Evolutionary conservation across 2,113 vertebrate species (phyloP).

Genomic region (Marmota monax): DNA sequence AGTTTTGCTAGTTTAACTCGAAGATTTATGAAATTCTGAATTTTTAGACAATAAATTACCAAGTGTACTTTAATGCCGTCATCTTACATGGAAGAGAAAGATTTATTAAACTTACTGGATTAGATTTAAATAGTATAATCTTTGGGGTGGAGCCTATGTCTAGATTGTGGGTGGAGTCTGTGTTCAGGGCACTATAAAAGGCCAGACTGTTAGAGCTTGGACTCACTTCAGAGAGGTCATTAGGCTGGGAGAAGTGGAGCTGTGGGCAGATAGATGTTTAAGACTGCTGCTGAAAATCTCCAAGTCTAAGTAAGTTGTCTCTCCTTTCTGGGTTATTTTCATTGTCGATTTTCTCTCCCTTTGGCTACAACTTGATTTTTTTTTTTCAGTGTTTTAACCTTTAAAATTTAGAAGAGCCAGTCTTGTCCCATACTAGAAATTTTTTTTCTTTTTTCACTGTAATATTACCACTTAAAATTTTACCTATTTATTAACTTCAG

Average conservation of each 20-base stretch:
- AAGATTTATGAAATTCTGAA: neutral
- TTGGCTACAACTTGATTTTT: neutral
- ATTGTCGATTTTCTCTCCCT: neutral
- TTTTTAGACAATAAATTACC: neutral
- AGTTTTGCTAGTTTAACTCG: neutral
- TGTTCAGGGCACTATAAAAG: neutral
- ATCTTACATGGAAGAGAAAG: fast-evolving
- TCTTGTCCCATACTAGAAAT: neutral
- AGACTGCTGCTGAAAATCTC: neutral
- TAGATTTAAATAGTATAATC: neutral
- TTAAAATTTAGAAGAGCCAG: neutral
- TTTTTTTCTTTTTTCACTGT: neutral
- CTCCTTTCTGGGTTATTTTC: neutral
- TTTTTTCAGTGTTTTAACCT: neutral
- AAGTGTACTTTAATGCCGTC: neutral
- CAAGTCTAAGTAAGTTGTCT: neutral
- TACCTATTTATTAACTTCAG: neutral
- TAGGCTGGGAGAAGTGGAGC: too few relatives aligned
- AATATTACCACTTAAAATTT: neutral
- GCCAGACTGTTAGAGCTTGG: too few relatives aligned
- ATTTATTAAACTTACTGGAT: neutral
- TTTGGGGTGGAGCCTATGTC: neutral
- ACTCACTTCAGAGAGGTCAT: neutral
- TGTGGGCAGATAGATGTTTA: fast-evolving
- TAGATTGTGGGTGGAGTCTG: neutral